phyloP scores from a whole-genome alignment of 2,888 invertebrate genomes.

The Acanthosepion esculentum region DNA sequence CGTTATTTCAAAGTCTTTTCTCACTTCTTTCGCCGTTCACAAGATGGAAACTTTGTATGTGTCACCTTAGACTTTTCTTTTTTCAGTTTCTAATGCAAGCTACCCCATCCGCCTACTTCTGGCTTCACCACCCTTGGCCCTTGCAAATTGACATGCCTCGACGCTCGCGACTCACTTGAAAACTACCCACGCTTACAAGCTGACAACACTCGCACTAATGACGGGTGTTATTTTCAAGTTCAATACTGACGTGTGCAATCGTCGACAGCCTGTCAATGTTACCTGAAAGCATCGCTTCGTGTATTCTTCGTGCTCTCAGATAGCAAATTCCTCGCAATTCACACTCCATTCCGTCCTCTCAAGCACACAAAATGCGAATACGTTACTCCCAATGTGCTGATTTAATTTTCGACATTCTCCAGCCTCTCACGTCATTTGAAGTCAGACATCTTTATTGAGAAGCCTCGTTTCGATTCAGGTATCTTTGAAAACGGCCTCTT shows the following conservation, averaged over 20 bases:
- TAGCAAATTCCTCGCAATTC: background rate
- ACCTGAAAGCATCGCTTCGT: too few species aligned
- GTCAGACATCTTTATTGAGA: background rate
- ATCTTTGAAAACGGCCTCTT: too few species aligned
- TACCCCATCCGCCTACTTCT: background rate
- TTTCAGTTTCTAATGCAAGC: background rate
- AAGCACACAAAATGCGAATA: background rate
- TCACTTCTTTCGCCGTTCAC: too few species aligned
- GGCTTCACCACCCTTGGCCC: background rate
- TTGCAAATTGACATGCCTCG: background rate
- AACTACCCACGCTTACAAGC: background rate
- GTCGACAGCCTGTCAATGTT: background rate
- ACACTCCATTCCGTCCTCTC: background rate
- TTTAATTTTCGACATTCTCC: background rate
- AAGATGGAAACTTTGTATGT: too few species aligned
- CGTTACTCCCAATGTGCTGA: background rate
- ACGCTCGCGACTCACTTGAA: background rate
- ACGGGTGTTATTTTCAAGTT: constrained; percentile 16
- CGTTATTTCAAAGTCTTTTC: too few species aligned
- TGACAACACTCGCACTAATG: background rate
- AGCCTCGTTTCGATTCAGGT: background rate
- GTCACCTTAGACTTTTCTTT: background rate
- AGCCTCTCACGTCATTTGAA: background rate
- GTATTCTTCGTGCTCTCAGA: background rate
- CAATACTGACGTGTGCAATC: background rate